Evolutionary conservation across 2,797 vertebrate genomes (phyloP).

Genomic region (Hipposideros larvatus): DNA sequence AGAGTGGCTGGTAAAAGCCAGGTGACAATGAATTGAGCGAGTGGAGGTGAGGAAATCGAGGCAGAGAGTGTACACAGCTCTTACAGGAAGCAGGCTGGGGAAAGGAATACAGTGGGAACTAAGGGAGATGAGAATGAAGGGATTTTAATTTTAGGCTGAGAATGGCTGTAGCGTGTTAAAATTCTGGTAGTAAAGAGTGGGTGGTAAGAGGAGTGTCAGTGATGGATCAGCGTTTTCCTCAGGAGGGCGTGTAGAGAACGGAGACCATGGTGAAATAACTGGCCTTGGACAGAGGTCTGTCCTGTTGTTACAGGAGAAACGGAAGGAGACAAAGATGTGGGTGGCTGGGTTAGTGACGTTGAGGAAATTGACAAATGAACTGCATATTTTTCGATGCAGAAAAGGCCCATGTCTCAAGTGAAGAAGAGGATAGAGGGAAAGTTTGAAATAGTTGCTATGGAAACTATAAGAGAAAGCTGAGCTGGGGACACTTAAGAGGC

Average conservation of each 20-base stretch:
- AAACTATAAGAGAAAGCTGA: neutral
- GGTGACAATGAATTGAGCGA: neutral
- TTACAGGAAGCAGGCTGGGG: neutral
- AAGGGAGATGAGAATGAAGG: neutral
- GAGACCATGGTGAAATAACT: neutral
- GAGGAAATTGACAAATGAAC: neutral
- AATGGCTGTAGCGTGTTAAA: neutral
- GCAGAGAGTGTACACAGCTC: no score
- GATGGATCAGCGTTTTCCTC: neutral
- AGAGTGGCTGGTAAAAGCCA: neutral
- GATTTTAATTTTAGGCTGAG: neutral
- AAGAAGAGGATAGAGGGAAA: neutral
- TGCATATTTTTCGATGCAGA: neutral
- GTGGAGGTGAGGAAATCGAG: neutral
- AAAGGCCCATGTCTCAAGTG: neutral
- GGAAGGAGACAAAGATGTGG: neutral
- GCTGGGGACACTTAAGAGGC: neutral
- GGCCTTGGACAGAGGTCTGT: neutral
- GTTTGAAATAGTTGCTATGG: neutral
- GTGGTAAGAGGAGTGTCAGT: neutral
- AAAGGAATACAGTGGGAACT: neutral
- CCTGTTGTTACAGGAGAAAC: neutral
- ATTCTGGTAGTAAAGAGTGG: neutral
- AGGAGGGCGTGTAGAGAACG: accelerated
- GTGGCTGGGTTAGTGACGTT: neutral